Evolutionary conservation across 2,797 vertebrate genomes (phyloP), one percentile per base, ranked within the genome.

Genomic region (Enteromius afrohamiltoni): DNA sequence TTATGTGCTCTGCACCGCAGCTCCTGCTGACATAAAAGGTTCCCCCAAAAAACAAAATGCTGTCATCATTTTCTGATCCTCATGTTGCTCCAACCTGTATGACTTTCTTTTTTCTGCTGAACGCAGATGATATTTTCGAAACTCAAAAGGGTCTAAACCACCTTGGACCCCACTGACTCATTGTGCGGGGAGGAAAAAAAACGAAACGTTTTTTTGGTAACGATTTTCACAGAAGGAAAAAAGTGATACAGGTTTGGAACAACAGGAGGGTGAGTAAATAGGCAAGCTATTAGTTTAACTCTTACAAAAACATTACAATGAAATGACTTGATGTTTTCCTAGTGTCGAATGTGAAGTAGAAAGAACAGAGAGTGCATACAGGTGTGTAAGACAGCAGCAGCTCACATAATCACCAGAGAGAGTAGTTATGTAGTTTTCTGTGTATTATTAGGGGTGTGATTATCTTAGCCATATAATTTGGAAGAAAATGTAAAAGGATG

Each of bases 11-110:
- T 42, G 53, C 34, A 23, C 53, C 7, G 21, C 13, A 21, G 13
- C 51, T 58, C 73, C 74, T 58, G 73, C 51, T 40, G 73, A 40
- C 21, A 26, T 42, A 60, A 60, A 76, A 23, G 37, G 34, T 26
- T 23, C 9, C 16, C 7, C 6, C 1, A 31, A 73, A 73, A 51
- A 73, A 5, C 2, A 51, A 51, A 49, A 51, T 31, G 29, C 31
- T 55, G 19, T 37, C 11, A 74, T 51, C 34, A 42, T 68, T 68
- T 40, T 40, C 65, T 40, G 10, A 40, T 14, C 49, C 71, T 55
- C 6, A n/a, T 55, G 31, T 55, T n/a, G 6, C n/a, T 16, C 31
- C 31, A 53, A 74, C 71, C 29, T 74, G 49, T 21, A 53, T 74
- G 17, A 13, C 49, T 74, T 53, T 74, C 10, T 74, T 74, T 74